phyloP scores from a whole-genome alignment of 2,888 invertebrate species.

The Schizotus pectinicornis region DNA sequence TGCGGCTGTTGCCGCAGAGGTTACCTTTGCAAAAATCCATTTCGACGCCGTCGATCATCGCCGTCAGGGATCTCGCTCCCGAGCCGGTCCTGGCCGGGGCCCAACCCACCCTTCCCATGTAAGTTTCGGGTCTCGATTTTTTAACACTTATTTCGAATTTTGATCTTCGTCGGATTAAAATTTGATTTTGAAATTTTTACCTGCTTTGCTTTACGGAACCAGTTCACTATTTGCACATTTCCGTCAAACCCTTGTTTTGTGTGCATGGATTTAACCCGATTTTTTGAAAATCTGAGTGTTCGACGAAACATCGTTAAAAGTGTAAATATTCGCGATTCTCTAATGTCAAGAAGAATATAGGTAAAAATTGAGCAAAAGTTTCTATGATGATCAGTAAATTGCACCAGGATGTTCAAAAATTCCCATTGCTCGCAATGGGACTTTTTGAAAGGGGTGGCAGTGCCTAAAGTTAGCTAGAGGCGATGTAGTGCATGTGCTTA shows the following conservation, averaged over 20 bases:
- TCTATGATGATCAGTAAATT: too few relatives aligned
- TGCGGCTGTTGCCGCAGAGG: constrained; percentile 66
- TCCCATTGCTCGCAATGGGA: too few relatives aligned
- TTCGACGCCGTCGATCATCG: constrained; percentile 88
- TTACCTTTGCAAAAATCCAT: constrained; percentile 88
- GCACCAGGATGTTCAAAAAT: too few relatives aligned
- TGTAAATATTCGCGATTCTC: too few relatives aligned
- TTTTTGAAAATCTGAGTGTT: not conserved
- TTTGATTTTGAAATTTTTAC: not conserved
- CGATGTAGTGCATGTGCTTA: constrained; percentile 60
- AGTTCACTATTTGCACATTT: constrained; percentile 7
- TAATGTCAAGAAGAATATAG: too few relatives aligned
- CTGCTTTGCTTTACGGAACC: constrained; percentile 5
- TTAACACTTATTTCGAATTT: not conserved
- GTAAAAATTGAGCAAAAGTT: too few relatives aligned
- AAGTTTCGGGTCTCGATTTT: constrained; percentile 52
- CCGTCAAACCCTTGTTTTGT: not conserved
- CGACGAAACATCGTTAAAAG: too few relatives aligned
- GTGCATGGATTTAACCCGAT: not conserved
- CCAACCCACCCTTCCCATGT: constrained; percentile 65
- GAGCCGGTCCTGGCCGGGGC: constrained; percentile 62
- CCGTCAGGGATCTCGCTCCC: constrained; percentile 67
- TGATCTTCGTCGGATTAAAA: too few relatives aligned
- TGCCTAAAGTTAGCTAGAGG: constrained; percentile 36
- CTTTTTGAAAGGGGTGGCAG: too few relatives aligned